Base-by-base conservation (phyloP, 2,888 invertebrate species). In the Deroplatys truncata region DNA sequence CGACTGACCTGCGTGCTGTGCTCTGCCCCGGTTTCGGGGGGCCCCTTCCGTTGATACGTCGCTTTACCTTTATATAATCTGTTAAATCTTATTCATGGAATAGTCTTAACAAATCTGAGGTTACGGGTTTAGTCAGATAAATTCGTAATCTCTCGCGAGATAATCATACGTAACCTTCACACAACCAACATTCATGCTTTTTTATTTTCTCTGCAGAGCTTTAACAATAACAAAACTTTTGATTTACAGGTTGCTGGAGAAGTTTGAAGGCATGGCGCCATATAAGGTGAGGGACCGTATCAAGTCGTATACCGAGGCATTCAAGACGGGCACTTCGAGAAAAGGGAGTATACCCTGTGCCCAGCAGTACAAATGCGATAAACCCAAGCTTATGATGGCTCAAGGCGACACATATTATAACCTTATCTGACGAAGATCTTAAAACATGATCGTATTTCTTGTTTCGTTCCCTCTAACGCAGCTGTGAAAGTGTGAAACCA, bases 201-300 rank as follows among this genome's bases (percentile, higher is more conserved):
- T 43, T 43, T 13, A 43, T 43, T 13, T 13, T 43, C 43, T 43
- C 43, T 13, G 13, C 13, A 43, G 13, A 43, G 43, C 2, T 43
- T 43, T 43, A 43, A 43, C 43, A 13, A 43, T 43, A 43, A 13
- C 35, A 35, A 72, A 15, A 20, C 56, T 5, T 72, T 72, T 25
- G 20, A 20, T 72, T 31, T 43, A 5, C 85, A 90, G 90, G 90
- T 88, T 85, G 56, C 86, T 90, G 43, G 88, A 90, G 82, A 88
- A 88, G 28, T 56, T 88, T 82, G 35, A 72, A 25, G 28, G 9
- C 1, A 16, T 90, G 83, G 86, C 86, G n/a, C 90, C 90, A 35
- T 82, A 85, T 16, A 82, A 43, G 29, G 28, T 88, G 10, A 82
- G 29, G 31, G 84, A 83, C 28, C 85, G 90, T 10, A 82, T 90